Base-by-base conservation (phyloP, 2,797 vertebrate species). In the Knipowitschia caucasica region DNA sequence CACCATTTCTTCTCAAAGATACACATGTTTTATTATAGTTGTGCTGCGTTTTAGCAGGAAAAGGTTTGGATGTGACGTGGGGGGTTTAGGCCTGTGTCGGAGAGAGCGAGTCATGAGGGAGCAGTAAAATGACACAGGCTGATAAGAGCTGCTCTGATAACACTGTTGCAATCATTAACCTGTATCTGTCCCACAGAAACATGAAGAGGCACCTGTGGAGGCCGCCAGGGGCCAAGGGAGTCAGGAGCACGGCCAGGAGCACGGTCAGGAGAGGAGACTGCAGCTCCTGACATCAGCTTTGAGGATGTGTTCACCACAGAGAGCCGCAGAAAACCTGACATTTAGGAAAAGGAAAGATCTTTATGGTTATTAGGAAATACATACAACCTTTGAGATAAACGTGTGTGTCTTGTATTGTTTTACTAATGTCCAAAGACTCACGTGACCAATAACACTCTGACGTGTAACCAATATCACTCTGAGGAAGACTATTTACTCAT, bases 151-250 rank as follows among this genome's bases (percentile, higher is more conserved):
- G 59, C 89, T 89, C 81, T 89, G 93, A 95, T 94, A 94, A 88
- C 85, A 87, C 67, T 69, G 67, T 77, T 91, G 86, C 84, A 98
- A 98, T 99, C 87, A 98, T 98, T 99, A 98, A 99, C 96, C 82
- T 74, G 67, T 12, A 45, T 50, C 44, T 54, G 67, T 54, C 78
- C 74, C 73, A 75, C 84, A 87, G 89, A 57, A 15, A 20, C 2
- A 56, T 7, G 18, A 29, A 31, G 25, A 18, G 35, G 29, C 43
- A 20, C 49, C 33, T 42, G 50, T 25, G 61, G 67, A 71, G 44
- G 40, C 56, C 54, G 53, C 40, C 51, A 54, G 38, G 53, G 18
- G 23, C 42, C 61, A 23, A 31, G 18, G 49, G 25, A 50, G 49
- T 33, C 33, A 44, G 39, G 39, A 44, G 5, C 44, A 26, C 50